These are phyloP conservation scores for Dorcus parallelipipedus DNA, from an alignment of 2,888 invertebrate genomes.

Conservation along the genomic window DNA sequence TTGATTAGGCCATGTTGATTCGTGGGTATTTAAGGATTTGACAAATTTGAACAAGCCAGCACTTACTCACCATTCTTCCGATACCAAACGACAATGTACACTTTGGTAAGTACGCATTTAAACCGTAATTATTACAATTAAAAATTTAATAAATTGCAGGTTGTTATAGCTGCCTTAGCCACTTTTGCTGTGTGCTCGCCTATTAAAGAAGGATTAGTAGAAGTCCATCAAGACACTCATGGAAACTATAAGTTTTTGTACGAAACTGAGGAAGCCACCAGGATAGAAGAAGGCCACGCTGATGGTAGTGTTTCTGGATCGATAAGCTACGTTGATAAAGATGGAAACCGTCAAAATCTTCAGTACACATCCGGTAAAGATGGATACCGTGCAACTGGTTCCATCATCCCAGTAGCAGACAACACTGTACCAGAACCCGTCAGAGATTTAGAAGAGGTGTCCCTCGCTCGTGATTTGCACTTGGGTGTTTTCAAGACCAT, in stretches of 20 bases:
- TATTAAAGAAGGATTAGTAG: neutral
- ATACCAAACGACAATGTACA: constrained; percentile 5
- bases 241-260: constrained; percentile 10
- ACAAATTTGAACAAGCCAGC: too few species aligned
- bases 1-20: too few species aligned
- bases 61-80: neutral
- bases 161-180: constrained; percentile 9
- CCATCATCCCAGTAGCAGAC: constrained; percentile 2
- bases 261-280: constrained; percentile 23
- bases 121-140: neutral
- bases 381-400: constrained; percentile 11
- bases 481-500: constrained; percentile 1
- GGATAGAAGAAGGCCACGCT: constrained; percentile 60
- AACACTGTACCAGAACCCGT: neutral
- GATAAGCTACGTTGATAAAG: constrained; percentile 61
- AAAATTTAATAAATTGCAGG: neutral
- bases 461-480: constrained; percentile 6
- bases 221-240: constrained; percentile 9
- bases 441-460: constrained; percentile 10
- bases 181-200: constrained; percentile 7
- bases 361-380: constrained; percentile 28
- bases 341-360: constrained; percentile 55
- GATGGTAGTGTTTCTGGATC: constrained; percentile 66
- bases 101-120: constrained; percentile 10
- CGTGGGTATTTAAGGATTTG: too few species aligned